Conservation (phyloP, 2,888 invertebrate genomes). For the Noctua pronuba region DNA sequence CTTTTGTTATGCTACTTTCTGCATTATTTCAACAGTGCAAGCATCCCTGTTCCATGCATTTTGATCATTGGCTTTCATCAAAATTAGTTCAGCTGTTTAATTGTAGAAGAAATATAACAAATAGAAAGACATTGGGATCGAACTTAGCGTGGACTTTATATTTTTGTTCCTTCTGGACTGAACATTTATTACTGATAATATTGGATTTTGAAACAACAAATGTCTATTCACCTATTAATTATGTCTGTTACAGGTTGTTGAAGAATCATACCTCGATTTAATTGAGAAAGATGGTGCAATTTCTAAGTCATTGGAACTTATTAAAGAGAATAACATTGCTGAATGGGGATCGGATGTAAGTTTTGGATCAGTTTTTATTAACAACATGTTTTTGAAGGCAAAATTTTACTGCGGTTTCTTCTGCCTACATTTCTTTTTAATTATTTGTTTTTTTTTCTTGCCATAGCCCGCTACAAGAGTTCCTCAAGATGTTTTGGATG, state of each 20-base stretch:
- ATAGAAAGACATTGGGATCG: no score
- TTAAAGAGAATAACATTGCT: conserved; percentile 94
- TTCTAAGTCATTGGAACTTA: conserved; percentile 91
- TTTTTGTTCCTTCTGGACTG: neutral
- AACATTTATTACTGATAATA: neutral
- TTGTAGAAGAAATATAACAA: no score
- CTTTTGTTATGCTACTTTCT: no score
- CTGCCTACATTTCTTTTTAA: no score
- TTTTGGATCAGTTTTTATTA: conserved; percentile 69
- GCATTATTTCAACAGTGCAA: no score
- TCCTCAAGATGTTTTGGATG: conserved; percentile 90
- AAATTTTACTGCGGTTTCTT: neutral
- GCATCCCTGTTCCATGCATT: no score
- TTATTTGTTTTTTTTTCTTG: conserved; percentile 19
- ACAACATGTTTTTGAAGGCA: neutral
- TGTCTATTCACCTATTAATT: neutral
- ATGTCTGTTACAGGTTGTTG: conserved; percentile 91
- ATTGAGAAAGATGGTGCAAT: conserved; percentile 91
- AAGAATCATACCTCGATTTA: conserved; percentile 93
- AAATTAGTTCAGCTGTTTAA: neutral
- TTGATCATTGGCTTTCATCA: neutral
- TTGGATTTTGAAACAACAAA: neutral
- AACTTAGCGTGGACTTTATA: no score
- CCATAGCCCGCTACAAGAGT: conserved; percentile 86
- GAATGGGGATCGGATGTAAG: conserved; percentile 96